These are phyloP conservation scores for Miichthys miiuy DNA, from an alignment of 2,797 vertebrate genomes.

Conservation along the genomic window DNA sequence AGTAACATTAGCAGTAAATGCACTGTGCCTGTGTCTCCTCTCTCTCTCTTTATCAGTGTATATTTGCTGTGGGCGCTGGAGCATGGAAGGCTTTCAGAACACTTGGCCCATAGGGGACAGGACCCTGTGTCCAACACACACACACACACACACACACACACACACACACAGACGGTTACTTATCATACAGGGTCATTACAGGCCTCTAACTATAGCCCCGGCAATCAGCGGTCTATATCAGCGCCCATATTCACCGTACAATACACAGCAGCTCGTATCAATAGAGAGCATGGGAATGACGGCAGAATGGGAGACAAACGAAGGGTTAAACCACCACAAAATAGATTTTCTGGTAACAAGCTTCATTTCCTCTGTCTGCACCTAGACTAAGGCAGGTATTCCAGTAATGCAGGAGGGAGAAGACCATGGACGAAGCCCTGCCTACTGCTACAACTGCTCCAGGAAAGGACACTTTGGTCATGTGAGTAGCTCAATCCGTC, in stretches of 20 bases:
- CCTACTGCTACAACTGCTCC: constrained; percentile 87
- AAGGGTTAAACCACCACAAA: constrained; percentile 25
- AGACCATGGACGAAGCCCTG: constrained; percentile 43
- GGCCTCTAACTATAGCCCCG: constrained; percentile 75
- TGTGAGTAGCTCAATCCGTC: constrained; percentile 71
- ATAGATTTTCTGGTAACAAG: constrained; percentile 22
- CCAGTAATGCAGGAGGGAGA: constrained; percentile 39
- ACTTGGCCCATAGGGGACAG: constrained; percentile 81
- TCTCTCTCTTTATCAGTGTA: constrained; percentile 85
- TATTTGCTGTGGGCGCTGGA: constrained; percentile 86
- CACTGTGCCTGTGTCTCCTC: constrained; percentile 69
- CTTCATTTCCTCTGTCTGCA: constrained; percentile 12
- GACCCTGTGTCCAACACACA: constrained; percentile 72
- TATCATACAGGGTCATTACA: constrained; percentile 83
- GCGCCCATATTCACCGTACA: constrained; percentile 68
- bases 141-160: constrained; percentile 50
- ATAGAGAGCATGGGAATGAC: constrained; percentile 73
- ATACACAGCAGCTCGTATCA: constrained; percentile 61
- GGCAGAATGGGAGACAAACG: constrained; percentile 41
- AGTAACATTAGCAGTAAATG: constrained; percentile 78
- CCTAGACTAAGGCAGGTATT: constrained; percentile 73
- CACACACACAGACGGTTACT: constrained; percentile 64
- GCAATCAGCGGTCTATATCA: constrained; percentile 79
- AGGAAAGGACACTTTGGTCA: constrained; percentile 83
- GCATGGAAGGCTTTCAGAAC: constrained; percentile 87